These are phyloP conservation scores for Xanthostigma xanthostigma DNA, from an alignment of 2,888 invertebrate genomes.

Conservation along the genomic window DNA sequence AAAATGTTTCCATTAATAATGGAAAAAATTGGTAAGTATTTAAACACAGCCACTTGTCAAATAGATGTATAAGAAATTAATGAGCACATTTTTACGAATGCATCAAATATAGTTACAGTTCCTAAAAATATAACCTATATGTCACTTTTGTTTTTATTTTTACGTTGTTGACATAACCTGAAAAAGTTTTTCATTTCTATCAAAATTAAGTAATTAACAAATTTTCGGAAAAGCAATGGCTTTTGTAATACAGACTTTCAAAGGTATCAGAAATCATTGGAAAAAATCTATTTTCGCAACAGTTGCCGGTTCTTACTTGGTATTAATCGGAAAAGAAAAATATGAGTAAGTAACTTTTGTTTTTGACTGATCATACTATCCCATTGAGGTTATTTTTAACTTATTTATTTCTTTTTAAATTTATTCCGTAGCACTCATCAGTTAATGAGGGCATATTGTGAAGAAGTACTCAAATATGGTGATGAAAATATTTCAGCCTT, in stretches of 20 bases:
- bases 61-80: too few species aligned
- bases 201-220: not conserved
- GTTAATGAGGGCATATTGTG: constrained; percentile 66
- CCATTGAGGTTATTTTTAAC: not conserved
- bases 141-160: not conserved
- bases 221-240: constrained; percentile 24
- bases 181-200: not conserved
- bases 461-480: constrained; percentile 60
- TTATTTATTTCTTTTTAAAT: constrained; percentile 8
- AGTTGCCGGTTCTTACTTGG: constrained; percentile 51
- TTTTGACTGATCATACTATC: constrained; percentile 1
- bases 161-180: not conserved
- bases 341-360: constrained; percentile 46
- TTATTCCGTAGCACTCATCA: constrained; percentile 46
- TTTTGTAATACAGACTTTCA: constrained; percentile 44
- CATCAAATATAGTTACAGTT: not conserved
- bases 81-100: not conserved
- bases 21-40: too few species aligned
- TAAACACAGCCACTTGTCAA: too few species aligned
- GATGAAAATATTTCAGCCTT: constrained; percentile 40
- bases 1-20: too few species aligned
- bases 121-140: not conserved
- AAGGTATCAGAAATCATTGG: constrained; percentile 69
- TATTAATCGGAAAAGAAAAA: constrained; percentile 49
- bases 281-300: constrained; percentile 69